Conservation (phyloP, 2,888 invertebrate genomes). For the Cryptocheilus praepositus region DNA sequence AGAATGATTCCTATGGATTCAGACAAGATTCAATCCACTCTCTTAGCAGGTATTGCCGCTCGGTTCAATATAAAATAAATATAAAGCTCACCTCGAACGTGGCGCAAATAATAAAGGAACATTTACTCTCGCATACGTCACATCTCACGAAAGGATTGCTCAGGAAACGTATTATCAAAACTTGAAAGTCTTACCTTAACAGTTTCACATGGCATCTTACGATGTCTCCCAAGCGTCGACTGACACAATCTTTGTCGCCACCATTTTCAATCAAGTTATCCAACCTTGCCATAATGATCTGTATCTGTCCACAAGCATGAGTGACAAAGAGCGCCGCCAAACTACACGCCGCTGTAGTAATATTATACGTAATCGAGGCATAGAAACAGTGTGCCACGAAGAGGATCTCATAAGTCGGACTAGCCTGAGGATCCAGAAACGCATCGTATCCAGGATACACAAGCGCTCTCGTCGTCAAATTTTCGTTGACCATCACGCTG, state of each 20-base stretch:
- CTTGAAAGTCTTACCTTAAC: slow-evolving; percentile 21
- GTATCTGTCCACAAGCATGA: slow-evolving; percentile 52
- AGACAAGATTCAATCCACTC: neutral
- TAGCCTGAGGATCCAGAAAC: slow-evolving; percentile 39
- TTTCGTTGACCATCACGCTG: slow-evolving; percentile 15
- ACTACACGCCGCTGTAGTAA: slow-evolving; percentile 42
- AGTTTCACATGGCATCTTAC: slow-evolving; percentile 17
- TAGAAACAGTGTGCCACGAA: slow-evolving; percentile 40
- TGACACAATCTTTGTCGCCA: neutral
- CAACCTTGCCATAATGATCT: slow-evolving; percentile 37
- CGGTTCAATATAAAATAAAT: neutral
- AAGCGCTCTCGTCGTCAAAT: slow-evolving; percentile 44
- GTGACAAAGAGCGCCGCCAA: slow-evolving; percentile 47
- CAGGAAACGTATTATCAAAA: neutral
- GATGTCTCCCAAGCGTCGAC: slow-evolving; percentile 13
- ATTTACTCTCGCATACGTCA: neutral
- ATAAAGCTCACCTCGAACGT: neutral
- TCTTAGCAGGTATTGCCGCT: neutral
- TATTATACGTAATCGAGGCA: slow-evolving; percentile 32
- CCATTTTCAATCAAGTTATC: slow-evolving; percentile 27
- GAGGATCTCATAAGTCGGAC: slow-evolving; percentile 50
- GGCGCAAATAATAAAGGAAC: neutral
- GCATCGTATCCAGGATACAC: slow-evolving; percentile 50
- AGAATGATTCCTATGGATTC: neutral
- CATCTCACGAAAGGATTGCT: neutral